Evolutionary conservation across 2,797 vertebrate species (phyloP).

Genomic region (Clarias fuscus): DNA sequence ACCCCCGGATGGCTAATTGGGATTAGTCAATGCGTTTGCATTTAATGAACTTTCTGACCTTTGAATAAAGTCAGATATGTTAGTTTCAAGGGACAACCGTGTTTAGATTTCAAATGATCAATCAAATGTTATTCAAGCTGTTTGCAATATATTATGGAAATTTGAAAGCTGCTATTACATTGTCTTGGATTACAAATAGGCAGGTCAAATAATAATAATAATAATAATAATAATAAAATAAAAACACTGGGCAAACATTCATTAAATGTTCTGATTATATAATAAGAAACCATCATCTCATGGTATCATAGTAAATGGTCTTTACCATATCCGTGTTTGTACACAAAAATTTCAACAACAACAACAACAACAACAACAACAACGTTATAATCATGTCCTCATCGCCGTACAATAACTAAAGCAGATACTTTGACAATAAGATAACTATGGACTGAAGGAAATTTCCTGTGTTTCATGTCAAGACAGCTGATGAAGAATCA

Average conservation of each 20-base stretch:
- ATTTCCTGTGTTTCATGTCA: neutral
- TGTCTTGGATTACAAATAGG: neutral
- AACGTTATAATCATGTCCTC: neutral
- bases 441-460: neutral
- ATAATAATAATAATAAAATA: too few relatives aligned
- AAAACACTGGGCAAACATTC: neutral
- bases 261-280: too few relatives aligned
- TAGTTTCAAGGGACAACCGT: neutral
- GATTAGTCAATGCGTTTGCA: neutral
- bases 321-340: neutral
- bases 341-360: neutral
- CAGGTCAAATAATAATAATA: neutral
- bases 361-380: too few relatives aligned
- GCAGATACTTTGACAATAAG: neutral
- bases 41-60: slow-evolving; percentile 22
- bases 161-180: neutral
- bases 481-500: neutral
- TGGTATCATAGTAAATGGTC: neutral
- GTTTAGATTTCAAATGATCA: slow-evolving; percentile 14
- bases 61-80: neutral
- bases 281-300: neutral
- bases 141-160: neutral
- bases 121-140: neutral
- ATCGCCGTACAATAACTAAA: neutral
- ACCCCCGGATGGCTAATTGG: neutral